phyloP scores from a whole-genome alignment of 2,113 vertebrate species.

The Tinamus guttatus region DNA sequence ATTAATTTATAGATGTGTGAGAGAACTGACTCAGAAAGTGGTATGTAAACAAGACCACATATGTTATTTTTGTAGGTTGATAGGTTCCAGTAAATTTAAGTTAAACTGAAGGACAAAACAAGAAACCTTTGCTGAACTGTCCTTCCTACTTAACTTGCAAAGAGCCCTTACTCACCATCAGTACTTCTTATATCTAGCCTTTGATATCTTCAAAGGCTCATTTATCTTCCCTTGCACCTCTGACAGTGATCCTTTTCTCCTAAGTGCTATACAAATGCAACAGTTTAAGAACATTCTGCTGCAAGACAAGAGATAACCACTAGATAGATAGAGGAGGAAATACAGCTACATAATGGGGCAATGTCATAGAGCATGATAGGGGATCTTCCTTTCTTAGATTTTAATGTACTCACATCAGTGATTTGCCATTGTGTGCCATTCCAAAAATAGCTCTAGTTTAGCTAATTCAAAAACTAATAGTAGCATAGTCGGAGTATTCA shows the following conservation, averaged over 20 bases:
- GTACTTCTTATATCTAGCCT: neutral
- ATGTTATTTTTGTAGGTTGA: neutral
- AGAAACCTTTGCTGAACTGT: neutral
- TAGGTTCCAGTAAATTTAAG: neutral
- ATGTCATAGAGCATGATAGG: neutral
- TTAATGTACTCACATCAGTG: neutral
- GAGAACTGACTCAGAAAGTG: neutral
- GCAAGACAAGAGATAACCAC: neutral
- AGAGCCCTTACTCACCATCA: neutral
- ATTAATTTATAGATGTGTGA: neutral
- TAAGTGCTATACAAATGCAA: neutral
- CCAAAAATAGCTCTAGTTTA: neutral
- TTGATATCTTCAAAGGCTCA: neutral
- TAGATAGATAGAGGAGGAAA: neutral
- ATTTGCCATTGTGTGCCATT: neutral
- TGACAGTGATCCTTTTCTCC: neutral
- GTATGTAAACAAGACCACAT: neutral
- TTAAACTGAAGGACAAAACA: neutral
- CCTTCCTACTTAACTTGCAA: neutral
- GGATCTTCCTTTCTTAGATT: fast-evolving
- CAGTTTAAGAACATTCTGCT: neutral
- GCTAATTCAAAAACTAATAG: too few species aligned
- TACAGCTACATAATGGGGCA: neutral
- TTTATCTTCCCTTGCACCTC: neutral
- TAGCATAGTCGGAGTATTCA: neutral